Conservation (phyloP, 1,140 invertebrate species). For the Notospermus geniculatus region DNA sequence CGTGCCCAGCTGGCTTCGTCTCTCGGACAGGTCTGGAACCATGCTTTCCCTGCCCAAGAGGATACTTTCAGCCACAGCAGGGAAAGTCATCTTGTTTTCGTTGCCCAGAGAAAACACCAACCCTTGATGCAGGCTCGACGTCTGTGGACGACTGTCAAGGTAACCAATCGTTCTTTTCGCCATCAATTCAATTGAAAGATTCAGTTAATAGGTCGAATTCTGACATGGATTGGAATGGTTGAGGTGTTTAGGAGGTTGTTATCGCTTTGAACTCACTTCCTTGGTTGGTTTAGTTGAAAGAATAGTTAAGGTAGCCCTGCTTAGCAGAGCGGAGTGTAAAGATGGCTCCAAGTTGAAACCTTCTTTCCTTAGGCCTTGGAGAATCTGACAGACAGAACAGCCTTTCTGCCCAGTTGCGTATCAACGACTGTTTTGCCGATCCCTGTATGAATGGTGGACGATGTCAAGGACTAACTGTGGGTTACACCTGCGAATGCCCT, state of each 20-base stretch:
- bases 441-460: conserved; percentile 93
- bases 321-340: too few relatives aligned
- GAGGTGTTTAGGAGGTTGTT: too few relatives aligned
- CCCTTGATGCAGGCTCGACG: conserved; percentile 34
- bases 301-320: too few relatives aligned
- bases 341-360: too few relatives aligned
- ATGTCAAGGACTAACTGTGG: conserved; percentile 64
- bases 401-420: conserved; percentile 12
- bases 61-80: conserved; percentile 66
- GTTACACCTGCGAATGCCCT: conserved; percentile 23
- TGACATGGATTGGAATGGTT: too few relatives aligned
- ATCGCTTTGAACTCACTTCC: too few relatives aligned
- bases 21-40: conserved; percentile 92
- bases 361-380: too few relatives aligned
- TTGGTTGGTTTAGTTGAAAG: too few relatives aligned
- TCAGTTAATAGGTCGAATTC: too few relatives aligned
- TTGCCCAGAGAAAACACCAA: conserved; percentile 45
- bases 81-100: conserved; percentile 55
- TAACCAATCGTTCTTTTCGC: conserved; percentile 17
- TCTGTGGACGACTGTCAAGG: conserved; percentile 42
- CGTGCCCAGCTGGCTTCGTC: conserved; percentile 89
- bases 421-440: conserved; percentile 32
- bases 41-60: conserved; percentile 88
- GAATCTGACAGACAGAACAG: too few relatives aligned
- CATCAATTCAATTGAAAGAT: too few relatives aligned